Conservation (phyloP, 1,140 invertebrate genomes). For the Bradynema listronoti region DNA sequence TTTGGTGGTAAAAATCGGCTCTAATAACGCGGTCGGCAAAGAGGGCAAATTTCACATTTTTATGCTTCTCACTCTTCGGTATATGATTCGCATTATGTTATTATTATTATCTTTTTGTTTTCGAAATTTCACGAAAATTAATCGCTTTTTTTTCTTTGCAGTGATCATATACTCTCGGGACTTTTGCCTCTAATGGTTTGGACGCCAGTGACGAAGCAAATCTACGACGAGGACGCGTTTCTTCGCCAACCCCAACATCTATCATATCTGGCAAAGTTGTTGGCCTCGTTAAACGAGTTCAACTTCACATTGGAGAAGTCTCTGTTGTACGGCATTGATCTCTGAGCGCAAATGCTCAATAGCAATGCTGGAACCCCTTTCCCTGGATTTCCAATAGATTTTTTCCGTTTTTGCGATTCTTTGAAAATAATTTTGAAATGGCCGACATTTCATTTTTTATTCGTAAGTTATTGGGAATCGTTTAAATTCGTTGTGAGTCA, state of each 20-base stretch:
- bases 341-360: no score
- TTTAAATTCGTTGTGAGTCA: no score
- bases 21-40: conserved; percentile 80
- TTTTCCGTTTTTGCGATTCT: no score
- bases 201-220: conserved; percentile 75
- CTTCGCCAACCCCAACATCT: conserved; percentile 74
- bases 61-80: conserved; percentile 81
- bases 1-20: conserved; percentile 68
- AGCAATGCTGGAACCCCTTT: no score
- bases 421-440: no score
- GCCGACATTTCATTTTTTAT: no score
- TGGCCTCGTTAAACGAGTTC: conserved; percentile 83
- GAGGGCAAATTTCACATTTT: conserved; percentile 97
- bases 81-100: conserved; percentile 44
- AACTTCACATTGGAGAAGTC: conserved; percentile 86
- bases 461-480: no score
- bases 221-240: conserved; percentile 93
- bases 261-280: conserved; percentile 80
- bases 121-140: background rate
- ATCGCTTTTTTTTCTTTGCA: no score
- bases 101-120: background rate
- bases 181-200: conserved; percentile 79
- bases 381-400: no score
- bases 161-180: conserved; percentile 81
- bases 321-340: conserved; percentile 76